Conservation (phyloP, 2,797 vertebrate species). For the Aulostomus chinensis region DNA sequence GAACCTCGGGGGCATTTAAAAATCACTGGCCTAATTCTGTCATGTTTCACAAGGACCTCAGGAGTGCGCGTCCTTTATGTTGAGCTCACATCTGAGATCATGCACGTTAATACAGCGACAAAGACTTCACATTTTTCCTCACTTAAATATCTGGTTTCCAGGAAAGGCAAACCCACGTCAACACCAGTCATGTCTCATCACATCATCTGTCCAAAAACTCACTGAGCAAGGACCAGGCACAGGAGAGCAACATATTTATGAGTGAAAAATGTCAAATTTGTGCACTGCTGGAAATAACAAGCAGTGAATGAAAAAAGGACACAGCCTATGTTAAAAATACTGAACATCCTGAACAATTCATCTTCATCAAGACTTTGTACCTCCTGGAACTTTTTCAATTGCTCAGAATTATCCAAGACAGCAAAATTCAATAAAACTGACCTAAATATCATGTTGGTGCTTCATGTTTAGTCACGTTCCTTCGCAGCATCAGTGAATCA, state of each 20-base stretch:
- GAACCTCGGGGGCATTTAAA: constrained; percentile 30
- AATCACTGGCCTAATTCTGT: constrained; percentile 29
- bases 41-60: constrained; percentile 21
- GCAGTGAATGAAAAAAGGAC: too few relatives aligned
- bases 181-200: constrained; percentile 7
- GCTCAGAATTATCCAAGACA: too few relatives aligned
- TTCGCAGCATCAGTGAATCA: too few relatives aligned
- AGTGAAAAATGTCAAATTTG: not conserved
- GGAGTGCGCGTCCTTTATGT: not conserved
- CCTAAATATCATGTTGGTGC: too few relatives aligned
- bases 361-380: too few relatives aligned
- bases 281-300: not conserved
- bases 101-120: not conserved
- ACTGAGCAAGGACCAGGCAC: too few relatives aligned
- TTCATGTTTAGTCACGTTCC: too few relatives aligned
- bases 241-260: not conserved
- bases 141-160: too few relatives aligned
- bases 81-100: too few relatives aligned
- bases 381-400: too few relatives aligned
- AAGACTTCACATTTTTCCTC: not conserved
- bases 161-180: not conserved
- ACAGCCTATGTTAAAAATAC: too few relatives aligned
- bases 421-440: not conserved
- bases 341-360: too few relatives aligned
- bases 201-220: constrained; percentile 21